phyloP scores from a whole-genome alignment of 2,797 vertebrate species.

The Sciurus carolinensis region DNA sequence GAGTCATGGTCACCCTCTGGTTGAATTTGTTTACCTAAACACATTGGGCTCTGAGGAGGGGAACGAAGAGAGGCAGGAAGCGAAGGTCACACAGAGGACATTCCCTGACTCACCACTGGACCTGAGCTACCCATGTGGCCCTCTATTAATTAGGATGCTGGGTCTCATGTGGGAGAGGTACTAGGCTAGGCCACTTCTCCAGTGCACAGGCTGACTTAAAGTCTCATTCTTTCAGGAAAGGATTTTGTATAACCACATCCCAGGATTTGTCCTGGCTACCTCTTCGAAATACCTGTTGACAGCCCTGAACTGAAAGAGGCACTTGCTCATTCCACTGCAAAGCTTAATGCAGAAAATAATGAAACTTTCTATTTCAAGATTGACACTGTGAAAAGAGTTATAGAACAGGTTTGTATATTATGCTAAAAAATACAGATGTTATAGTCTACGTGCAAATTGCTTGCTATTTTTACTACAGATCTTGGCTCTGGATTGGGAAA shows the following conservation, averaged over 20 bases:
- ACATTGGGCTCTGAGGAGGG: background rate
- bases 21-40: background rate
- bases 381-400: slow-evolving; percentile 74
- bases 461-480: background rate
- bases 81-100: background rate
- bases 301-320: slow-evolving; percentile 79
- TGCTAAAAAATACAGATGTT: background rate
- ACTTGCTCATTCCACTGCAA: slow-evolving; percentile 80
- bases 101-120: background rate
- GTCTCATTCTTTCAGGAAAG: slow-evolving; percentile 77
- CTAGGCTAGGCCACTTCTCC: background rate
- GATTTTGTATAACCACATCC: accelerated
- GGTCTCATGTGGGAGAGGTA: background rate
- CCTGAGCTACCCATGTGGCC: accelerated
- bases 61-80: background rate
- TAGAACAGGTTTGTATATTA: slow-evolving; percentile 86
- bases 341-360: slow-evolving; percentile 83
- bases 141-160: background rate
- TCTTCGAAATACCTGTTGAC: slow-evolving; percentile 14
- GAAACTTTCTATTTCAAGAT: slow-evolving; percentile 85
- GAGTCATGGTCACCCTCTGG: background rate
- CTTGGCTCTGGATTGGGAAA: slow-evolving; percentile 24
- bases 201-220: background rate
- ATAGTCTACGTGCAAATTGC: background rate
- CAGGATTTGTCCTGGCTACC: slow-evolving; percentile 51